Evolutionary conservation across 2,113 vertebrate species (phyloP), one percentile per base, ranked within the genome.

Genomic region (Cheirogaleus medius): DNA sequence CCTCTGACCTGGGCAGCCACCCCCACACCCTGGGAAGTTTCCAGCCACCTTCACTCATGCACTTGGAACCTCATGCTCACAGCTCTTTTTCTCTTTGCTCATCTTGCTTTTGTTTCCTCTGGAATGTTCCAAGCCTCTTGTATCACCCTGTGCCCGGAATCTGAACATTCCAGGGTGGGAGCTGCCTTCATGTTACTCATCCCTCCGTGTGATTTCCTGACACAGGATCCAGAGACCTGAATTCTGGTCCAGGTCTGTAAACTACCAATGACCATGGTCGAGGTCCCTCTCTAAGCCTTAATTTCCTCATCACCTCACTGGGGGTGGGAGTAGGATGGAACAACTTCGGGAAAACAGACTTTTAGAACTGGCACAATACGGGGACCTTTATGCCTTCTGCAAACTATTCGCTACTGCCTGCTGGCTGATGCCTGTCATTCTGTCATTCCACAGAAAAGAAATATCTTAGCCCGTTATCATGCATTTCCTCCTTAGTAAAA

Each of bases 81-180:
- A 37, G 83, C 27, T 82, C 73, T 49, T 47, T 44, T 93, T 80
- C 74, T 91, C 96, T 89, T 84, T 92, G 49, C 64, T 95, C 87
- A 80, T 95, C 93, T 93, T 87, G 44, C 25, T 34, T 74, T 94
- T 76, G 63, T 87, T 97, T 97, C 91, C 96, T 95, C 44, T 92
- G 95, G 95, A 97, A 97, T 90, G 91, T 97, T 95, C 86, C 92
- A 81, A 80, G 83, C 8, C 91, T 91, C 89, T 69, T 20, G 25
- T 54, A 69, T 94, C 78, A 80, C 68, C 71, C 74, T 23, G 44
- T 83, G 69, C 52, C 74, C 39, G 76, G 86, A 91, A 95, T 92
- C 69, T 44, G 80, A 95, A 69, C 90, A 91, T 89, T 91, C 56
- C 93, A 85, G 95, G 34, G 71, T 49, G 39, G 78, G 39, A 74